These are phyloP conservation scores for Villa cingulata DNA, from an alignment of 2,888 invertebrate genomes.

Conservation along the genomic window DNA sequence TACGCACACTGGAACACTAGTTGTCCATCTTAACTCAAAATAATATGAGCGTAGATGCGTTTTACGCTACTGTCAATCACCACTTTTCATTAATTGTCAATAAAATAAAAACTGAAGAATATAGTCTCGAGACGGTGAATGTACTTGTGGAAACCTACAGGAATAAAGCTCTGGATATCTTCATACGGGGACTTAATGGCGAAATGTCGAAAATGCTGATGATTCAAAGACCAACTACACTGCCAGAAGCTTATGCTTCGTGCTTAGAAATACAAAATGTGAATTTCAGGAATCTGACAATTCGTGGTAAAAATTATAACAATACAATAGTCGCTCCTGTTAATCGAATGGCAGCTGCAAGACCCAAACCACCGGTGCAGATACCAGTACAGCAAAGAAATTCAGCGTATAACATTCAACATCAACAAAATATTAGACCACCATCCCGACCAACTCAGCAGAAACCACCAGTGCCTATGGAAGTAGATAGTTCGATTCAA, in stretches of 20 bases:
- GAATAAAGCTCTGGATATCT: background rate
- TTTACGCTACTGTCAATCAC: slow-evolving; percentile 13
- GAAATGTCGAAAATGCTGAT: slow-evolving; percentile 9
- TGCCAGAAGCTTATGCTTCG: slow-evolving; percentile 12
- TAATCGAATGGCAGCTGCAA: background rate
- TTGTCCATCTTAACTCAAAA: slow-evolving; percentile 11
- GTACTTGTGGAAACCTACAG: slow-evolving; percentile 7
- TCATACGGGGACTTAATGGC: slow-evolving; percentile 1
- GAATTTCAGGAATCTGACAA: background rate
- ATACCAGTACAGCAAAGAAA: background rate
- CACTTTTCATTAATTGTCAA: slow-evolving; percentile 14
- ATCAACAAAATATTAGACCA: background rate
- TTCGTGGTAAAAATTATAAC: background rate
- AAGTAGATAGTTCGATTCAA: background rate
- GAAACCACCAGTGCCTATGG: background rate
- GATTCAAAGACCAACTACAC: slow-evolving; percentile 8
- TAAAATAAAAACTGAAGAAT: slow-evolving; percentile 13
- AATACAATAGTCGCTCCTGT: background rate
- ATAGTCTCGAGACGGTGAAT: slow-evolving; percentile 7
- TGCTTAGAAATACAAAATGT: slow-evolving; percentile 7
- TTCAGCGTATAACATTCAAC: slow-evolving; percentile 2
- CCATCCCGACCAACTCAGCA: background rate
- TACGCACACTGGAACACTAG: slow-evolving; percentile 14
- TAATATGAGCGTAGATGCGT: slow-evolving; percentile 9
- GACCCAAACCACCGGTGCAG: background rate